Percentiles rank a stretch among this genome's conserved stretches.
Conservation (phyloP, 1,140 invertebrate genomes). For the Drosophila asahinai region DNA sequence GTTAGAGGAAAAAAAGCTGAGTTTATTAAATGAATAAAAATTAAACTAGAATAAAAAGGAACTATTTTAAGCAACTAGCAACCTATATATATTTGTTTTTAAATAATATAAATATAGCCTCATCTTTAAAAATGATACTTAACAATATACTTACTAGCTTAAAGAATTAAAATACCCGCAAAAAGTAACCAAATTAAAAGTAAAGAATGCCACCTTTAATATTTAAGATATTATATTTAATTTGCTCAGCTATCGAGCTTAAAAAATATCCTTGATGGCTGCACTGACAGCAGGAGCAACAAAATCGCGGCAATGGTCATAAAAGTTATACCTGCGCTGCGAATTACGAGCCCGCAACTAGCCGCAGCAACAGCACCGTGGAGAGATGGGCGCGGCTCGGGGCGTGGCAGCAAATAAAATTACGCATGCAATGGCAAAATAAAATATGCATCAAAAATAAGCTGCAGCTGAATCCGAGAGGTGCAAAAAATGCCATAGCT, state of each 20-base stretch:
- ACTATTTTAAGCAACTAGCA: too few relatives aligned
- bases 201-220: too few relatives aligned
- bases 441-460: slow-evolving; percentile 83
- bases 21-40: not conserved
- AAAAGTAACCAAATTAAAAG: too few relatives aligned
- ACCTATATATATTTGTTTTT: too few relatives aligned
- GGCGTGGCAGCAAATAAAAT: slow-evolving; percentile 72
- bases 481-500: slow-evolving; percentile 36
- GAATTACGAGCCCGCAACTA: slow-evolving; percentile 56
- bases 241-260: not conserved
- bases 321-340: slow-evolving; percentile 66
- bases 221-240: not conserved
- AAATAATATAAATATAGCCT: too few relatives aligned
- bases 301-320: slow-evolving; percentile 61
- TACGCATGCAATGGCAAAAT: slow-evolving; percentile 82
- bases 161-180: too few relatives aligned
- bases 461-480: slow-evolving; percentile 74
- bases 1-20: not conserved
- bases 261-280: not conserved
- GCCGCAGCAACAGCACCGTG: slow-evolving; percentile 29
- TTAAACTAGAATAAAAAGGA: too few relatives aligned
- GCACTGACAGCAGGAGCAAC: slow-evolving; percentile 9
- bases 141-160: too few relatives aligned
- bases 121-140: too few relatives aligned
- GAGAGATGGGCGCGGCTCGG: slow-evolving; percentile 11